Evolutionary conservation across 1,140 invertebrate genomes (phyloP).

Genomic region (Drosophila hydei): DNA sequence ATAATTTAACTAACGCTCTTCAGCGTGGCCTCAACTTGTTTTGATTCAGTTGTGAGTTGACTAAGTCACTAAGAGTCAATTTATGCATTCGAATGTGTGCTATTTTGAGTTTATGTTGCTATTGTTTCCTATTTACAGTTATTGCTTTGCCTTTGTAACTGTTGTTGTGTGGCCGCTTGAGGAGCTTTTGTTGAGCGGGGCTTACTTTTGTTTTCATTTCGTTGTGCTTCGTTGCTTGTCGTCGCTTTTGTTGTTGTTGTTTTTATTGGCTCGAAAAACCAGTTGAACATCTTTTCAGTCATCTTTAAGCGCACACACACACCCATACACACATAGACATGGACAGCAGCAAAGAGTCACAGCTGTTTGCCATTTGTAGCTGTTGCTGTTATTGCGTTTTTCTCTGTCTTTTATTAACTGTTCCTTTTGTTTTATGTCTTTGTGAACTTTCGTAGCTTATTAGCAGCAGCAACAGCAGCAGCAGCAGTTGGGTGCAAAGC

Average conservation of each 20-base stretch:
- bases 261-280: conserved; percentile 67
- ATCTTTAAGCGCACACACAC: conserved; percentile 32
- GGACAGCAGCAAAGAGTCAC: conserved; percentile 14
- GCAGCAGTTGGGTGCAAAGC: conserved; percentile 7
- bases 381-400: conserved; percentile 42
- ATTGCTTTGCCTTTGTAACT: conserved; percentile 21
- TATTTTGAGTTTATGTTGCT: conserved; percentile 47
- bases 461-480: conserved; percentile 29
- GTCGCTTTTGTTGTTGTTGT: conserved; percentile 21
- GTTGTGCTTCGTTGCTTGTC: conserved; percentile 29
- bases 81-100: conserved; percentile 40
- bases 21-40: conserved; percentile 20
- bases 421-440: conserved; percentile 51
- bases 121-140: conserved; percentile 36
- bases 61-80: conserved; percentile 71
- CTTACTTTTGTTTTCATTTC: conserved; percentile 70
- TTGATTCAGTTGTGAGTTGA: conserved; percentile 60
- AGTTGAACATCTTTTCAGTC: conserved; percentile 65
- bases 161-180: conserved; percentile 46
- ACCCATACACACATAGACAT: conserved; percentile 5
- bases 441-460: conserved; percentile 68
- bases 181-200: conserved; percentile 65
- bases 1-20: conserved; percentile 21
- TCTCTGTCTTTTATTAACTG: conserved; percentile 59
- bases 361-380: conserved; percentile 60